Conservation (phyloP, 2,888 invertebrate genomes). For the Colostygia pectinataria region DNA sequence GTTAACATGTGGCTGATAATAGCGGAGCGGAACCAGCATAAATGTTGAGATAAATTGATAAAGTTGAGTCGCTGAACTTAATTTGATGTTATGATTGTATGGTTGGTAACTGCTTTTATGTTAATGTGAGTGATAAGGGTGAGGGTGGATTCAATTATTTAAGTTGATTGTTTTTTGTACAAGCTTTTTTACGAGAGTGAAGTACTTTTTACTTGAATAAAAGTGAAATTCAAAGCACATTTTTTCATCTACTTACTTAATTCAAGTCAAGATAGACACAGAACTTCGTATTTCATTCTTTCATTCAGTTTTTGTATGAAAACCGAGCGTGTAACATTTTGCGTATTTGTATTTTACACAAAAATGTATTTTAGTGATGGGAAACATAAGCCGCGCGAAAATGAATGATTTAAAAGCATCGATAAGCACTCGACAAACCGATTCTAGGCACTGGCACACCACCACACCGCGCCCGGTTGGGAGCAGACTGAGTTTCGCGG, state of each 20-base stretch:
- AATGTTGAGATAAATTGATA: constrained; percentile 53
- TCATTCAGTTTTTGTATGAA: too few relatives aligned
- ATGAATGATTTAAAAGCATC: too few relatives aligned
- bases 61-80: constrained; percentile 45
- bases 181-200: constrained; percentile 3
- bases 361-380: too few relatives aligned
- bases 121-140: constrained; percentile 24
- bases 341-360: too few relatives aligned
- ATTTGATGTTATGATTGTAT: constrained; percentile 30
- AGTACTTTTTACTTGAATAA: not conserved
- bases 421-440: too few relatives aligned
- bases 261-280: too few relatives aligned
- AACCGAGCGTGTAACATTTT: too few relatives aligned
- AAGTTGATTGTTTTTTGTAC: constrained; percentile 7
- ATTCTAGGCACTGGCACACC: too few relatives aligned
- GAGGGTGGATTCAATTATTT: constrained; percentile 15
- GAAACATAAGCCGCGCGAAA: too few relatives aligned
- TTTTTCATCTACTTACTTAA: constrained; percentile 1
- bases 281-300: too few relatives aligned
- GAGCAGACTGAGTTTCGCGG: too few relatives aligned
- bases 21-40: constrained; percentile 33
- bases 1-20: constrained; percentile 48
- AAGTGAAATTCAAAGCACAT: not conserved
- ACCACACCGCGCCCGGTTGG: too few relatives aligned
- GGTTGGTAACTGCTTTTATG: constrained; percentile 26